Evolutionary conservation across 2,888 invertebrate genomes (phyloP), one percentile per base, ranked within the genome.

Genomic region (Spialia ferax): DNA sequence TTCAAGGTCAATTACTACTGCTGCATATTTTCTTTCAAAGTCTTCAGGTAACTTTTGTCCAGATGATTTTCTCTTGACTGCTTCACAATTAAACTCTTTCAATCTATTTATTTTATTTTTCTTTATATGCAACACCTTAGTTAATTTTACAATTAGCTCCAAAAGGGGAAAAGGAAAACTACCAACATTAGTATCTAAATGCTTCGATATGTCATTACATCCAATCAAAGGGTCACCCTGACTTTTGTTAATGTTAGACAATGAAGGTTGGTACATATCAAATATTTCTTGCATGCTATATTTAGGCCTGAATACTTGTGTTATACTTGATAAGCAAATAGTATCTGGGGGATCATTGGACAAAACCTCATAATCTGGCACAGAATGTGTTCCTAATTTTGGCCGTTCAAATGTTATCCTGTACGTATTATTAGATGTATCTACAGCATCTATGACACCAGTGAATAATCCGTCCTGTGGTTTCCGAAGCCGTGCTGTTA

Each of bases 391-490:
- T 0, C 99, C 99, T 48, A 99, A 94, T 54, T 98, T 98, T 52
- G 96, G 96, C 62, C 98, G 95, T 87, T 99, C 99, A 92, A 99
- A 99, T 1, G 98, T 97, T 75, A 99, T 97, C 78, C 99, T 95
- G 86, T 99, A 99, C 8, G 98, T 97, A 79, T 98, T 98, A 80
- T 98, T 98, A 4, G 98, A 96, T 5, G 99, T 98, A 82, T 99
- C 99, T 22, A 99, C 97, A 38, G 99, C 99, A 92, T 99, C 99
- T 73, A 99, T 98, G 54, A 96, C 96, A 7, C 98, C 98, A 56
- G 97, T 98, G 80, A 98, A 99, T 59, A 99, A 94, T 5, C 99
- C 99, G 94, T 99, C 99, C 90, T 99, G 98, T 2, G 99, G 99
- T 84, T 96, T 96, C 29, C 99, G 95, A 75, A 99, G 89, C 70